Conservation (phyloP, 2,888 invertebrate genomes). For the Scaeva pyrastri region DNA sequence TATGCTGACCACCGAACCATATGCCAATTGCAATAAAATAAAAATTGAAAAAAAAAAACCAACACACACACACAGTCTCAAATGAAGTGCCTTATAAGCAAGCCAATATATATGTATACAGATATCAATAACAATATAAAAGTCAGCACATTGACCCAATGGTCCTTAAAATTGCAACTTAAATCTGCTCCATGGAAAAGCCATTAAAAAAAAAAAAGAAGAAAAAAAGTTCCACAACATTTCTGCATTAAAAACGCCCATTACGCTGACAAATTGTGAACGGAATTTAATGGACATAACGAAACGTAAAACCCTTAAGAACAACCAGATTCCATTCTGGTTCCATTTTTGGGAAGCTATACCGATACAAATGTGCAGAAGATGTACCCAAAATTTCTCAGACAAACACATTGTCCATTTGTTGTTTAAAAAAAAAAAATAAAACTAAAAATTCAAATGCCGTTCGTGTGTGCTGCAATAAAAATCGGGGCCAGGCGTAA, state of each 20-base stretch:
- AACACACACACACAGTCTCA: background rate
- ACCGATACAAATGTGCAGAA: background rate
- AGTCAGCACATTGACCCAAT: conserved; percentile 71
- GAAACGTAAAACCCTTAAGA: conserved; percentile 57
- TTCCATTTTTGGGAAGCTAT: background rate
- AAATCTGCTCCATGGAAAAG: conserved; percentile 60
- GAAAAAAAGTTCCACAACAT: conserved; percentile 65
- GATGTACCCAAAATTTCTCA: background rate
- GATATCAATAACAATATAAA: conserved; percentile 33
- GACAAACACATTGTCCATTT: conserved; percentile 55
- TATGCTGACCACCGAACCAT: conserved; percentile 19
- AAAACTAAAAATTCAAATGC: conserved; percentile 68
- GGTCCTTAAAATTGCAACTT: conserved; percentile 73
- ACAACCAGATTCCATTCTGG: background rate
- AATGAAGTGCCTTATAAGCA: background rate
- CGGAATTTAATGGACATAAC: conserved; percentile 68
- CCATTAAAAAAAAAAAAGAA: conserved; percentile 69
- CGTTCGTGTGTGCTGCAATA: conserved; percentile 60
- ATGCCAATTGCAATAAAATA: conserved; percentile 12
- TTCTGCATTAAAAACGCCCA: conserved; percentile 73
- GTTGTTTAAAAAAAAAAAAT: conserved; percentile 7
- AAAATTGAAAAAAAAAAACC: background rate
- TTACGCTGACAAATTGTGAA: conserved; percentile 72
- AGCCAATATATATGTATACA: background rate
- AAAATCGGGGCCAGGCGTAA: conserved; percentile 65